Evolutionary conservation across 2,797 vertebrate species (phyloP), one percentile per base, ranked within the genome.

Genomic region (Heterohyrax brucei): DNA sequence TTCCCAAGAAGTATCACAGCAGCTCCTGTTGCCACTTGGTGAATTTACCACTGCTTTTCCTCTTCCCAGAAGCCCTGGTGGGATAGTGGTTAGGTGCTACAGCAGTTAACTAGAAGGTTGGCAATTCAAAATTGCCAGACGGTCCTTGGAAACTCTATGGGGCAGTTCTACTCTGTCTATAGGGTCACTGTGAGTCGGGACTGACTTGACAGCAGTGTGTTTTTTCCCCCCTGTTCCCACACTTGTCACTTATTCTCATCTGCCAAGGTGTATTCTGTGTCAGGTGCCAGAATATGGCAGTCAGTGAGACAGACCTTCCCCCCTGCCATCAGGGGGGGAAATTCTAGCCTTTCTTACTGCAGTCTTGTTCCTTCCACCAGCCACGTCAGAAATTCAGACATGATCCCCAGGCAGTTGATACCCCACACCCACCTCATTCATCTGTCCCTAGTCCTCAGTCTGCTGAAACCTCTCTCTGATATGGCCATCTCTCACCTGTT

Each of bases 261-360:
- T 18, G 33, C 77, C 7, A 33, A 0, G 4, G 2, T 0, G 1
- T 50, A 26, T 72, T 53, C 33, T 2, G 1, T 3, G 10, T 10
- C 19, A 33, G 12, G 7, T 46, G 18, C 3, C 3, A 70, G 5
- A 3, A 6, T 9, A 30, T 13, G n/a, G 53, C 46, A 4, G 3
- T 24, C 14, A 77, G 12, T 24, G 70, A 88, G 64, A 9, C 4
- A 10, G 9, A 53, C 19, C n/a, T 56, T 26, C 26, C 26, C 1
- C 7, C 12, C 21, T 53, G 39, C 28, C 30, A 53, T 24, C 50
- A 18, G 16, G 64, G 19, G 46, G 8, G 9, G 44, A 7, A 2
- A 0, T 53, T 83, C 68, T 33, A 26, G 61, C 24, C 10, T 28
- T 48, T 89, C 44, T 39, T 76, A 2, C 18, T 72, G 9, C 53